Conservation (phyloP, 2,797 vertebrate species). For the Acipenser ruthenus region DNA sequence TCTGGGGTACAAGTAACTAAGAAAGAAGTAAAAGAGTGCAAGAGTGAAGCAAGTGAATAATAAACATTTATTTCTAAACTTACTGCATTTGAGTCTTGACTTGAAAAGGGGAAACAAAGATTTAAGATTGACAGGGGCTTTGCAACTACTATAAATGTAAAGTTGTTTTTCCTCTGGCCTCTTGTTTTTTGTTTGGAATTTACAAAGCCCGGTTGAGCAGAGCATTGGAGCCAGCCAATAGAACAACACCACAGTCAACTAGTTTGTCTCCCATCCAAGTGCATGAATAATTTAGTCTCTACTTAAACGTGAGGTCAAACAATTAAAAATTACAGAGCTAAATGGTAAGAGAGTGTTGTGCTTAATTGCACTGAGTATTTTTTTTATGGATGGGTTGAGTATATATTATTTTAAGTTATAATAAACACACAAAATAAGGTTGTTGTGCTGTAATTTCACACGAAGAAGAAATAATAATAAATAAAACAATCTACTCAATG, state of each 20-base stretch:
- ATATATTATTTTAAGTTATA: background rate
- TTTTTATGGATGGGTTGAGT: conserved; percentile 38
- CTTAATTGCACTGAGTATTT: conserved; percentile 43
- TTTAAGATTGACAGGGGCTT: conserved; percentile 31
- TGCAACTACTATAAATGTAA: conserved; percentile 39
- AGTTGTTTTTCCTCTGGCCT: conserved; percentile 47
- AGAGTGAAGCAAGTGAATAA: background rate
- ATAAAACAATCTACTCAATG: no score
- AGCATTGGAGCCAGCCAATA: conserved; percentile 38
- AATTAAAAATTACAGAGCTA: conserved; percentile 62
- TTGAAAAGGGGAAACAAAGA: conserved; percentile 17
- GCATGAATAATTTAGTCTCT: conserved; percentile 77
- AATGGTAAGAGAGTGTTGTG: conserved; percentile 45
- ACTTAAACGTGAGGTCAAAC: conserved; percentile 79
- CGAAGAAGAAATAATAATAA: no score
- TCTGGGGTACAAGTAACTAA: background rate
- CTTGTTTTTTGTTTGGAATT: conserved; percentile 54
- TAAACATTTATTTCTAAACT: background rate
- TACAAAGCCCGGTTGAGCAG: conserved; percentile 48
- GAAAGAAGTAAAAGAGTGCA: background rate
- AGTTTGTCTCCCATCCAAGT: conserved; percentile 57
- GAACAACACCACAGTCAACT: conserved; percentile 39
- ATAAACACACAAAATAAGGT: conserved; percentile 11
- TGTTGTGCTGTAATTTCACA: no score
- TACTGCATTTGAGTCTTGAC: background rate